Conservation (phyloP, 1,140 invertebrate species). For the Oryzaephilus surinamensis region DNA sequence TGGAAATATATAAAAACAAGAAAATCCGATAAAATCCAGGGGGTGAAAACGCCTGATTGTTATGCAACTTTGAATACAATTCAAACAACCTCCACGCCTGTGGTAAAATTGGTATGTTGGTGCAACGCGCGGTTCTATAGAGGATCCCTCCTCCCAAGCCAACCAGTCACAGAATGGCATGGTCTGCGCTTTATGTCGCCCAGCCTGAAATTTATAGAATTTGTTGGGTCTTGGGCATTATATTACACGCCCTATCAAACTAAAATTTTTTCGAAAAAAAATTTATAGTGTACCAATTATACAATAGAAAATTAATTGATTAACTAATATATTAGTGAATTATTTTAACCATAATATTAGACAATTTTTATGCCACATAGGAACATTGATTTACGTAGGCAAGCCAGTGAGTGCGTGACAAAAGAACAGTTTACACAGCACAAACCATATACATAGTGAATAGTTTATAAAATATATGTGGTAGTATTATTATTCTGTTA, state of each 20-base stretch:
- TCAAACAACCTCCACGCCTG: too few species aligned
- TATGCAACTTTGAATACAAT: too few species aligned
- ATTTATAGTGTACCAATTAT: not conserved
- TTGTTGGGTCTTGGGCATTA: slow-evolving; percentile 23
- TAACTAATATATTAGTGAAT: not conserved
- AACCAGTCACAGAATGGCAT: slow-evolving; percentile 35
- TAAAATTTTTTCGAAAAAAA: too few species aligned
- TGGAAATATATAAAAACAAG: too few species aligned
- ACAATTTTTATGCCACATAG: not conserved
- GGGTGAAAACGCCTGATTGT: too few species aligned
- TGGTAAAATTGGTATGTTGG: too few species aligned
- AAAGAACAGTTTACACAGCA: not conserved
- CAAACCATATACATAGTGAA: not conserved
- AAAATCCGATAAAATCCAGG: too few species aligned
- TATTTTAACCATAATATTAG: not conserved
- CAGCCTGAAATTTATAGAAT: slow-evolving; percentile 29
- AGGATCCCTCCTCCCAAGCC: slow-evolving; percentile 27
- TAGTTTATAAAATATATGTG: too few species aligned
- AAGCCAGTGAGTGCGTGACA: not conserved
- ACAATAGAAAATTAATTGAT: not conserved
- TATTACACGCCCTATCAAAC: not conserved
- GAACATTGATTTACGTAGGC: not conserved
- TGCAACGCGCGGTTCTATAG: slow-evolving; percentile 12
- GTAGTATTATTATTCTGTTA: too few species aligned
- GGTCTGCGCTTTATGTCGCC: slow-evolving; percentile 32